Percentiles rank a stretch among this genome's conserved stretches.
phyloP scores from a whole-genome alignment of 2,113 vertebrate species.

The Pseudolaguvia tuberculata region DNA sequence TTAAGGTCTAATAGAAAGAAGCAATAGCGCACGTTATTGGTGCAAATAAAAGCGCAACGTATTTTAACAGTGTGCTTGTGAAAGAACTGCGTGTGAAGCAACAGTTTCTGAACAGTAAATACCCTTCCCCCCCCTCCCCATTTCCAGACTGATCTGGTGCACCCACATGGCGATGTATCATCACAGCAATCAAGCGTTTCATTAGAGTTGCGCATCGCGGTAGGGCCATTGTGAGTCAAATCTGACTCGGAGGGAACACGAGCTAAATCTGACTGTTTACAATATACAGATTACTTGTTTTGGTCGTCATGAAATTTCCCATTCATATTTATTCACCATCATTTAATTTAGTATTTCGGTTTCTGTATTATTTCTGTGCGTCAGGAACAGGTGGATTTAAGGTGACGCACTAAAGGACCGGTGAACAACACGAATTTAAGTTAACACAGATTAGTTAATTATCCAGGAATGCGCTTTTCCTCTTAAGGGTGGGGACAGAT shows the following conservation, averaged over 20 bases:
- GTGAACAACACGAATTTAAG: conserved; percentile 51
- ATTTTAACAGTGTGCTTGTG: not conserved
- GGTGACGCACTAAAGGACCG: conserved; percentile 62
- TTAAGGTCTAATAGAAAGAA: no score
- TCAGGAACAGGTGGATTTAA: conserved; percentile 36
- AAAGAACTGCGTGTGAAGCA: not conserved
- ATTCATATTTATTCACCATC: no score
- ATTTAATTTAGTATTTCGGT: not conserved
- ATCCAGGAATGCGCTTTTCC: conserved; percentile 72
- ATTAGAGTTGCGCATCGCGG: conserved; percentile 2
- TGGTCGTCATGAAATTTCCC: not conserved
- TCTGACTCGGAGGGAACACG: conserved; percentile 9
- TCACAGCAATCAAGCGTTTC: conserved; percentile 29
- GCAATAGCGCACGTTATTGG: no score
- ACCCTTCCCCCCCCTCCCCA: conserved; percentile 33
- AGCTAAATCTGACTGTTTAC: not conserved
- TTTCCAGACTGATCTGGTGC: conserved; percentile 20
- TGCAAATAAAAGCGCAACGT: no score
- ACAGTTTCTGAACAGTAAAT: conserved; percentile 25
- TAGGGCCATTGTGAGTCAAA: not conserved
- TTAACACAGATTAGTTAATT: conserved; percentile 72
- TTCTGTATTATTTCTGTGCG: not conserved
- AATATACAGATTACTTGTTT: not conserved
- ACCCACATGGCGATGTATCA: conserved; percentile 30
- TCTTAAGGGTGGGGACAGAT: conserved; percentile 71